Base-by-base conservation (phyloP, 1,140 invertebrate species). In the Bacillus rossius region DNA sequence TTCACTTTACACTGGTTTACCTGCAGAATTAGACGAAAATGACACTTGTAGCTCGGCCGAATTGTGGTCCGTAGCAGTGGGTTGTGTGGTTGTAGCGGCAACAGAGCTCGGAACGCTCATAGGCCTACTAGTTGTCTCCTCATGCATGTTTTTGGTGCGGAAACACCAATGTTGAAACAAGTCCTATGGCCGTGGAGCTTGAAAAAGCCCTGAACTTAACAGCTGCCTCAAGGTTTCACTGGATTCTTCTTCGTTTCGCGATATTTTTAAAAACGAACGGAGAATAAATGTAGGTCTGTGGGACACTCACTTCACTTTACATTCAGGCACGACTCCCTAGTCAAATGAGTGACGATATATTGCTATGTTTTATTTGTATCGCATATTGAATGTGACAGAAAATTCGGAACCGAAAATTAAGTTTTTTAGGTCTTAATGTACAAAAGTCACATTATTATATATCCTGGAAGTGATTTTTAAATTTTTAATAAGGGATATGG, bases 291-390 rank as follows among this genome's bases (percentile, higher is more conserved):
- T 82, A 83, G 81, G 81, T 84, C 81, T 82, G 75, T 83, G 82
- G 81, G 81, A 79, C 81, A 83, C 80, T 81, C 76, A 81, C 80
- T 82, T 81, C 79, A 81, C 79, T 80, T 80, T 79, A 75, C 78
- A 80, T 77, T 68, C 66, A 73, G 70, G 70, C 72, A 72, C 69
- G 66, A 73, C 65, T 65, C 50, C 19, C 61, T 56, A 68, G 63
- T 73, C 72, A 75, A 72, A 63, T 63, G 59, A 69, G 61, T 59
- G 52, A 67, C 71, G 61, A 55, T 53, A 49, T 19, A 25, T 8
- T 22, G 17, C 22, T 10, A 45, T 17, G 17, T 8, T 45, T 45
- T 45, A 22, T 45, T 19, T 45, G 17, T 45, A 19, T 19, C 17
- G 17, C 17, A 19, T 19, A 45, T 19, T 22, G 42, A 1, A 17